Evolutionary conservation across 2,888 invertebrate genomes (phyloP), one percentile per base, ranked within the genome.

Genomic region (Zeuzera pyrina): DNA sequence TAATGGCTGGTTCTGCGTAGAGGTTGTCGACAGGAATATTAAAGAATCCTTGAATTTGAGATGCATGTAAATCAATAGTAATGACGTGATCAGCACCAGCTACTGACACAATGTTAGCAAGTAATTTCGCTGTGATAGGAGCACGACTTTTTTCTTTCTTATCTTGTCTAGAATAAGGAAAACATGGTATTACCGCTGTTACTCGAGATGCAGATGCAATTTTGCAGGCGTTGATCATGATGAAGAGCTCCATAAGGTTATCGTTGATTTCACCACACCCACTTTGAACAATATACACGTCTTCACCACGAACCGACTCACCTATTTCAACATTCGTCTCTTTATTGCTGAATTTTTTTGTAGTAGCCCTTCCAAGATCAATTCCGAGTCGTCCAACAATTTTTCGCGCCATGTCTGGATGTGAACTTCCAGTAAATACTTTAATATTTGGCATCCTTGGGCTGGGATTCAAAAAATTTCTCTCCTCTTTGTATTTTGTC

Each of bases 331-430:
- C 95, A 73, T 92, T 91, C 67, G 98, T 98, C 85, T 98, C 98
- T 69, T 97, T 91, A 84, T 99, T 99, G 81, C 95, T 96, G 79
- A 99, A 99, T 79, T 98, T 98, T 81, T 98, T 98, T 22, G 98
- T 94, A 41, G 96, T 95, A 48, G 98, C 98, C 85, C 97, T 96
- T 46, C 97, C 97, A 48, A 96, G 87, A 81, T 95, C 93, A 52
- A 99, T 92, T 45, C 95, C 97, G 23, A 99, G 89, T 47, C 98
- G 89, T 64, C 95, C 92, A 47, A 94, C 95, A 54, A 99, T 97
- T 66, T 93, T 90, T 67, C 95, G 94, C n/a, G 97, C 96, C 47
- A 99, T 86, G 66, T 98, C 98, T 29, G 94, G 94, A 83, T 99
- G 98, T 36, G 98, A 98, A 43, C 94, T 95, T 41, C 99, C 99